Evolutionary conservation across 2,888 invertebrate genomes (phyloP).

Genomic region (Strigamia transsilvanica): DNA sequence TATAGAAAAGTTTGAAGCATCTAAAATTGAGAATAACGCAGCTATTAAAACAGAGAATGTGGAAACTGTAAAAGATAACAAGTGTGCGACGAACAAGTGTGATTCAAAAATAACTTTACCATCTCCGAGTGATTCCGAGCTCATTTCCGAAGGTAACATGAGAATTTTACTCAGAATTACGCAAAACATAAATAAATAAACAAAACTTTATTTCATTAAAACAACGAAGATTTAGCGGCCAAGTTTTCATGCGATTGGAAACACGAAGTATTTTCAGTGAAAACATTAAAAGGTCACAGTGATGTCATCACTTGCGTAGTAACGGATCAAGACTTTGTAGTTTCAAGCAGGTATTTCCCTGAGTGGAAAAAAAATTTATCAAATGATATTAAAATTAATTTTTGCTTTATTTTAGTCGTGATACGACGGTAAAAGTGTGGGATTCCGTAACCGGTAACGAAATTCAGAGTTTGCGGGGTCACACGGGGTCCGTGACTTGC

Average conservation of each 20-base stretch:
- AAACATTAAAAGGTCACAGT: constrained; percentile 53
- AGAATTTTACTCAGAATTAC: background rate
- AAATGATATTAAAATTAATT: background rate
- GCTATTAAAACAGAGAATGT: background rate
- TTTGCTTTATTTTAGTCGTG: constrained; percentile 56
- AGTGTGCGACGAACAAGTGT: background rate
- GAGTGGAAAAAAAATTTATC: background rate
- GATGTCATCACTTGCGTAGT: constrained; percentile 55
- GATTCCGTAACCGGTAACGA: constrained; percentile 55
- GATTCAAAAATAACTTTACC: background rate
- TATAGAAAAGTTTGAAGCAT: background rate
- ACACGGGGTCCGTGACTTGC: constrained; percentile 57
- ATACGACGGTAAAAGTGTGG: constrained; percentile 58
- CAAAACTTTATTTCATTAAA: background rate
- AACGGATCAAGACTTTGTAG: constrained; percentile 52
- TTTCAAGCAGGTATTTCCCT: constrained; percentile 53
- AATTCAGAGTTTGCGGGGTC: constrained; percentile 57
- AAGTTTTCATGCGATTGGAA: constrained; percentile 45
- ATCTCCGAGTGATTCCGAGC: background rate
- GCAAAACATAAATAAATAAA: background rate
- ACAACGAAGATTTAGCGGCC: background rate
- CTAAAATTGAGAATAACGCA: background rate
- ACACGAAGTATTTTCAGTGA: constrained; percentile 53
- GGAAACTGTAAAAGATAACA: no score
- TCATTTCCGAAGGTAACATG: background rate